Evolutionary conservation across 1,140 invertebrate species (phyloP), one percentile per base, ranked within the genome.

Genomic region (Adelges cooleyi): DNA sequence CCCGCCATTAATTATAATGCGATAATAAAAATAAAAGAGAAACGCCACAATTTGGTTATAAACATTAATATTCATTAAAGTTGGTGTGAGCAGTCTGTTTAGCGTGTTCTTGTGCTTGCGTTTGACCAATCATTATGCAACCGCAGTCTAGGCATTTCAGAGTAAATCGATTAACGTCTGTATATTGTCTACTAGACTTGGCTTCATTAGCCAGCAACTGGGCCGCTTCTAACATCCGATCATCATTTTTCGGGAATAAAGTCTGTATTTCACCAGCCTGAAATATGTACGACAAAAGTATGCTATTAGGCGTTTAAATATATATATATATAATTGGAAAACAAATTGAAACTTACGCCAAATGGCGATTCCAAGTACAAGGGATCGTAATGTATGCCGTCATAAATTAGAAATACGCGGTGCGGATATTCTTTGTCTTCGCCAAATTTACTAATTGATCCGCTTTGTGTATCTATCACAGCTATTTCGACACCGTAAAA

Each of bases 371-470:
- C 92, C 73, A 94, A 79, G 72, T 92, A 88, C 1, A 98, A 75
- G 1, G 92, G 90, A 77, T 98, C 95, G 74, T 97, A 97, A 77
- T 97, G 94, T 66, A 96, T 91, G 20, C 94, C 94, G 78, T 97
- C 92, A 75, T 96, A 98, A 50, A 97, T 81, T 2, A 98, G 78
- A 73, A 96, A 89, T 11, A 94, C 88, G 72, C 93, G 77, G 50
- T 89, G 78, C 18, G 82, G 77, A 73, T 92, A 96, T 71, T 87
- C 82, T 72, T 88, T 84, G 77, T 95, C 91, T 76, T 97, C 93
- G 5, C 94, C 94, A 78, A 97, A 97, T 71, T 88, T 82, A 74
- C 94, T 93, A 33, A 96, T 88, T 66, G 90, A 86, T 27, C 84
- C 84, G 77, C 90, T 90, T 67, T 93, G 82, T 40, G 90, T 93